A percentile compares a stretch with the other conserved stretches of the same genome.
These are phyloP conservation scores for Takifugu ocellatus DNA, from an alignment of 2,797 vertebrate species.

Conservation along the genomic window DNA sequence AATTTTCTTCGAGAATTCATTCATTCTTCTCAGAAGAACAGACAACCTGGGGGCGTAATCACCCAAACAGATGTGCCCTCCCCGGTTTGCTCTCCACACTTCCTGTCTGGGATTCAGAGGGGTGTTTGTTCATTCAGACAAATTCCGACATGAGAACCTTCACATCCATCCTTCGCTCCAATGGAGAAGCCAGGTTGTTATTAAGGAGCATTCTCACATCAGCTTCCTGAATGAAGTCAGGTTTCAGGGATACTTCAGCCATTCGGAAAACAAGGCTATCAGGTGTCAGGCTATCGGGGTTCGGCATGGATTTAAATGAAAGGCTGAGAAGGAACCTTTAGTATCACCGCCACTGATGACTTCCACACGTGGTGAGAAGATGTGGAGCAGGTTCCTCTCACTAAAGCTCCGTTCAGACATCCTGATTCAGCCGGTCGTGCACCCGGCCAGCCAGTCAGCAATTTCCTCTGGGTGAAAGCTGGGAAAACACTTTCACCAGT, in stretches of 20 bases:
- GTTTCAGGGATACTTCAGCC: not conserved
- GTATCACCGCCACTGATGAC: conserved; percentile 25
- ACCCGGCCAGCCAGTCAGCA: conserved; percentile 14
- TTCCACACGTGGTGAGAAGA: conserved; percentile 41
- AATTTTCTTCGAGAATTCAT: conserved; percentile 8
- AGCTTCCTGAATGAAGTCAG: not conserved
- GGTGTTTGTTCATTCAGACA: conserved; percentile 39
- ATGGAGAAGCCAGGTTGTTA: not conserved
- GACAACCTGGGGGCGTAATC: conserved; percentile 56
- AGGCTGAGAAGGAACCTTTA: no score
- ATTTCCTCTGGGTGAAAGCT: conserved; percentile 47
- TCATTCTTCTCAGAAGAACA: conserved; percentile 42
- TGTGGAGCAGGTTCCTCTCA: conserved; percentile 36
- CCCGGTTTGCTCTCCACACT: conserved; percentile 71
- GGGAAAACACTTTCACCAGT: conserved; percentile 41
- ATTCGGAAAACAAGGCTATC: no score
- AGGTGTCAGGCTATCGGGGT: no score
- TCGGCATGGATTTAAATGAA: no score
- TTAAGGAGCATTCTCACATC: conserved; percentile 10
- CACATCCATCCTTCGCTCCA: not conserved
- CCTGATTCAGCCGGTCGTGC: conserved; percentile 30
- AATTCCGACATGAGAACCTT: conserved; percentile 16
- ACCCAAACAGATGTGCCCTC: conserved; percentile 70
- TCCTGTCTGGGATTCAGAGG: conserved; percentile 63
- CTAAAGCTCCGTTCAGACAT: conserved; percentile 22